phyloP scores from a whole-genome alignment of 2,888 invertebrate genomes.

The Acanthosepion lycidas region DNA sequence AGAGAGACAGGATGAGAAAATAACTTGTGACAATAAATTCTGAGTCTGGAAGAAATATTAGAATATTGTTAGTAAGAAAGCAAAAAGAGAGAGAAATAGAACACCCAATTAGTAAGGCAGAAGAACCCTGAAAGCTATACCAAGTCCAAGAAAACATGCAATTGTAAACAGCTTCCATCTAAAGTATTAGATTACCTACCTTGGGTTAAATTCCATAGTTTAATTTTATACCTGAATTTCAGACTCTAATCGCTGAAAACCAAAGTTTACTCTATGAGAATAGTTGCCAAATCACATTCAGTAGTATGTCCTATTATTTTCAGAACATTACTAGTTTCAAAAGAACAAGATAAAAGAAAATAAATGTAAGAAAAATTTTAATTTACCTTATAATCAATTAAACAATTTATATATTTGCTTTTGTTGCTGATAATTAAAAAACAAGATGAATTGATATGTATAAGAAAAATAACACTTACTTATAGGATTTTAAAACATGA shows the following conservation, averaged over 20 bases:
- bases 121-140: background rate
- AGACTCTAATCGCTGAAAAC: slow-evolving; percentile 33
- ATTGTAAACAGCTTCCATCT: background rate
- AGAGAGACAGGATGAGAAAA: background rate
- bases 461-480: too few relatives aligned
- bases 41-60: background rate
- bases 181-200: background rate
- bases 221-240: background rate
- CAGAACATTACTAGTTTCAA: too few relatives aligned
- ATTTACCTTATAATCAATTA: too few relatives aligned
- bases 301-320: background rate
- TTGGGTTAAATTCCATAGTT: background rate
- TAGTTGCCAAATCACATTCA: background rate
- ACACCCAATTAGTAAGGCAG: background rate
- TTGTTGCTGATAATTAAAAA: too few relatives aligned
- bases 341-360: too few relatives aligned
- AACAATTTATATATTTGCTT: too few relatives aligned
- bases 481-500: too few relatives aligned
- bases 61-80: background rate
- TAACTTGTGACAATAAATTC: background rate
- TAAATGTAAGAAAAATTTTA: too few relatives aligned
- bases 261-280: slow-evolving; percentile 1
- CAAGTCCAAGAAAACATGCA: background rate
- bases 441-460: too few relatives aligned
- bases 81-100: background rate